Conservation (phyloP, 2,797 vertebrate genomes). For the Chelon labrosus region DNA sequence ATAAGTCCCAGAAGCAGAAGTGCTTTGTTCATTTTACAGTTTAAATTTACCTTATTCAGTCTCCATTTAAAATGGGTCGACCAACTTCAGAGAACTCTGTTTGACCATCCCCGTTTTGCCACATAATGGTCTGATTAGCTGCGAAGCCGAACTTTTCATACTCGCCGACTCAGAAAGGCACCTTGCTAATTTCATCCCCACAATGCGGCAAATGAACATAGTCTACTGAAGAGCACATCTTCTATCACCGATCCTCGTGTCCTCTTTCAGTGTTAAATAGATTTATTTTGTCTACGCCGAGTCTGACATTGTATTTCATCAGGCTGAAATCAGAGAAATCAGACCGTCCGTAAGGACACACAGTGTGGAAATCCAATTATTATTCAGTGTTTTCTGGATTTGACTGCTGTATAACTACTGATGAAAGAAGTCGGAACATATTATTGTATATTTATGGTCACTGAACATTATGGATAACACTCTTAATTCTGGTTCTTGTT, state of each 20-base stretch:
- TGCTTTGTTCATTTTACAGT: neutral
- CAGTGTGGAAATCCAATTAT: constrained; percentile 1
- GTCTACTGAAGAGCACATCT: constrained; percentile 2
- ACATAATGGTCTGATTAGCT: constrained; percentile 4
- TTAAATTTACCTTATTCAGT: neutral
- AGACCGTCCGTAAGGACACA: constrained; percentile 25
- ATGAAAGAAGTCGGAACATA: neutral
- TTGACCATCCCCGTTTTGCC: neutral
- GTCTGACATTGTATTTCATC: constrained; percentile 37
- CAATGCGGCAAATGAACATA: constrained; percentile 35
- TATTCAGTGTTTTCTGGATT: constrained; percentile 4
- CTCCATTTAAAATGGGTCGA: constrained; percentile 3
- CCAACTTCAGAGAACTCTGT: neutral
- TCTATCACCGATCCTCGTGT: constrained; percentile 4
- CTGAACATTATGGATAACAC: neutral
- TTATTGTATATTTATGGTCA: neutral
- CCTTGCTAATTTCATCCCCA: constrained; percentile 15
- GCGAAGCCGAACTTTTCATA: constrained; percentile 10
- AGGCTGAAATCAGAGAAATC: constrained; percentile 30
- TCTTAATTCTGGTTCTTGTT: neutral
- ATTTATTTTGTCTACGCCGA: constrained; percentile 15
- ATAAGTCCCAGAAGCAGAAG: no score
- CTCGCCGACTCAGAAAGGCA: neutral
- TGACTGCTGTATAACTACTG: neutral
- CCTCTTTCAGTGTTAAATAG: constrained; percentile 24